phyloP scores from a whole-genome alignment of 2,888 invertebrate species.

The Folsomia candida region DNA sequence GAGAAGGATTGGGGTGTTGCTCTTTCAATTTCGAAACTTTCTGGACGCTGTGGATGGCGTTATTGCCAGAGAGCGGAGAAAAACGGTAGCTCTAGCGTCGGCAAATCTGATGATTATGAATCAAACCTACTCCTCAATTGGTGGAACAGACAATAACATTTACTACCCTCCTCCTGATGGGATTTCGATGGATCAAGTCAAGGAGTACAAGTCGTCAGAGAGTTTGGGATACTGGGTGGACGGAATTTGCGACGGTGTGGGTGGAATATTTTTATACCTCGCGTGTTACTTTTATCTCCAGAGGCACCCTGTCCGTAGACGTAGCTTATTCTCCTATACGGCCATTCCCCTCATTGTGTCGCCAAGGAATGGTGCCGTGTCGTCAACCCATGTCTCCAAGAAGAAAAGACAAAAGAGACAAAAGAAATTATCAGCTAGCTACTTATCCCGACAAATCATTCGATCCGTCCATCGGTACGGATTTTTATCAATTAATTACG shows the following conservation, averaged over 20 bases:
- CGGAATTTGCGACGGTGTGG: constrained; percentile 75
- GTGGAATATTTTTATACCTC: constrained; percentile 68
- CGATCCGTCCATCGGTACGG: constrained; percentile 7
- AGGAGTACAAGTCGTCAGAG: constrained; percentile 59
- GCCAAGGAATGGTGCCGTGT: too few species aligned
- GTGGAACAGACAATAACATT: background rate
- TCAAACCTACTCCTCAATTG: background rate
- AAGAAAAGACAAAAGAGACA: background rate
- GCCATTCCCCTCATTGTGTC: constrained; percentile 9
- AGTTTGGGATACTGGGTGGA: constrained; percentile 78
- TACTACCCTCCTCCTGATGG: too few species aligned
- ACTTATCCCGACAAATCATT: background rate
- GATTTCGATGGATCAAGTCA: background rate
- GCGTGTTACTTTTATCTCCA: constrained; percentile 69
- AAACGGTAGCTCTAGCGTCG: background rate
- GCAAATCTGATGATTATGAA: background rate
- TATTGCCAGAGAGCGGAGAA: constrained; percentile 66
- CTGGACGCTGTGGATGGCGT: constrained; percentile 83
- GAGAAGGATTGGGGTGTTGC: constrained; percentile 69
- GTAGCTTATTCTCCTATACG: constrained; percentile 56
- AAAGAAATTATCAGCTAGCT: background rate
- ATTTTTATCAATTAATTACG: constrained; percentile 50
- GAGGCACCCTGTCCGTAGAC: constrained; percentile 70
- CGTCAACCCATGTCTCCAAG: background rate
- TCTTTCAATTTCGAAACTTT: constrained; percentile 78